Evolutionary conservation across 1,140 invertebrate genomes (phyloP), one percentile per base, ranked within the genome.

Genomic region (Mactra quadrangularis): DNA sequence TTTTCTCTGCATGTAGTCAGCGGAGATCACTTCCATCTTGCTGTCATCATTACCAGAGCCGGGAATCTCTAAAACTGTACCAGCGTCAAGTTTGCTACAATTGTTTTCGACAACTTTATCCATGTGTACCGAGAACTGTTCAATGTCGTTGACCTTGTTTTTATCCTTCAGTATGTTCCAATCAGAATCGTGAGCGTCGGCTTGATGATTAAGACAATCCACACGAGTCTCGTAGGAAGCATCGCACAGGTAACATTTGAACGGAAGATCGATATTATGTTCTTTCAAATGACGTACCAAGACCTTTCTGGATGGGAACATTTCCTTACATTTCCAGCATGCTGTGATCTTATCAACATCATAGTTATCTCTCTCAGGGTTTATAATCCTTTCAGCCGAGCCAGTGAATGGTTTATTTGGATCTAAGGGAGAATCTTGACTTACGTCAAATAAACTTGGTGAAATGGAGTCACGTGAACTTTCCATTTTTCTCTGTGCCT

Each of bases 161-260:
- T 91, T 90, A 7, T 91, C 89, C 68, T 88, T 87, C 1, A 93
- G 82, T 11, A 87, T 85, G 3, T 64, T 95, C 89, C 92, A 93
- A 64, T 92, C 90, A 17, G 83, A 84, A 0, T 94, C 91, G 86
- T 98, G 97, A 41, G 92, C 93, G 4, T 95, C 93, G 77, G 95
- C 95, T 76, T 98, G 96, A 90, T 99, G 98, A 22, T 96, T 95
- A 33, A 98, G 92, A 41, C 96, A 96, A 11, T 96, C 96, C 68
- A 96, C 94, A 0, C 97, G 94, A 35, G 96, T 96, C 0, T 94
- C 94, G 88, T 96, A 98, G 0, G 97, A 97, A 15, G 95, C 95
- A 86, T 98, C 97, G 91, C 97, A 98, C 0, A 98, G 93, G 92
- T 98, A 97, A 89, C 97, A 99, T 91, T 98, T 98, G 94, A 97